Percentiles rank a stretch among this genome's conserved stretches.
Conservation (phyloP, 2,797 vertebrate species). For the Premnoplex brunnescens region DNA sequence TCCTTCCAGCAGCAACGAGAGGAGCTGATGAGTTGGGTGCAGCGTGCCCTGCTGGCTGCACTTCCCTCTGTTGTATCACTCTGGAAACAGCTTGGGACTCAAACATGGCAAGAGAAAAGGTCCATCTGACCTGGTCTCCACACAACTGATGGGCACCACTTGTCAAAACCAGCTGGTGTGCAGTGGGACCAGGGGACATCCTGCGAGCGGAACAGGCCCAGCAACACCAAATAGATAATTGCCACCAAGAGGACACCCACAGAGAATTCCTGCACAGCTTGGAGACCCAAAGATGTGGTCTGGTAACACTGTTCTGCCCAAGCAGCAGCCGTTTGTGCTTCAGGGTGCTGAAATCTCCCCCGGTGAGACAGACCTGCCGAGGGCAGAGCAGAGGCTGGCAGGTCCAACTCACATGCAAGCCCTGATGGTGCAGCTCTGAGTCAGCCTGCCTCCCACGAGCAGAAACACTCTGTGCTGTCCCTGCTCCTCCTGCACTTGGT, state of each 20-base stretch:
- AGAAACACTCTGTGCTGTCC: neutral
- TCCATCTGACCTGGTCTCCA: neutral
- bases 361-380: neutral
- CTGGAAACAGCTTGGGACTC: neutral
- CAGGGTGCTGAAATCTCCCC: neutral
- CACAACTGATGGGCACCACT: neutral
- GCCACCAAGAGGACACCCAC: accelerated
- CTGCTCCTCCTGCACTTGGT: neutral
- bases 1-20: neutral
- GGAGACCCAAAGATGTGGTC: neutral
- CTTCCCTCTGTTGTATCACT: neutral
- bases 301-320: neutral
- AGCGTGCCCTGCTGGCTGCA: neutral
- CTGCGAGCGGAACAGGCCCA: neutral
- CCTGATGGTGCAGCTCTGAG: neutral
- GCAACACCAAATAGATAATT: neutral
- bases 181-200: neutral
- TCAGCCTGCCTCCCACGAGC: neutral
- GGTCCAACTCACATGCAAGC: neutral
- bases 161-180: neutral
- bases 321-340: accelerated
- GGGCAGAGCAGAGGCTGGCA: neutral
- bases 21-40: neutral
- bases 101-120: neutral
- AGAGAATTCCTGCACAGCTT: neutral